Conservation (phyloP, 2,797 vertebrate genomes). For the Hephaestus fuliginosus region DNA sequence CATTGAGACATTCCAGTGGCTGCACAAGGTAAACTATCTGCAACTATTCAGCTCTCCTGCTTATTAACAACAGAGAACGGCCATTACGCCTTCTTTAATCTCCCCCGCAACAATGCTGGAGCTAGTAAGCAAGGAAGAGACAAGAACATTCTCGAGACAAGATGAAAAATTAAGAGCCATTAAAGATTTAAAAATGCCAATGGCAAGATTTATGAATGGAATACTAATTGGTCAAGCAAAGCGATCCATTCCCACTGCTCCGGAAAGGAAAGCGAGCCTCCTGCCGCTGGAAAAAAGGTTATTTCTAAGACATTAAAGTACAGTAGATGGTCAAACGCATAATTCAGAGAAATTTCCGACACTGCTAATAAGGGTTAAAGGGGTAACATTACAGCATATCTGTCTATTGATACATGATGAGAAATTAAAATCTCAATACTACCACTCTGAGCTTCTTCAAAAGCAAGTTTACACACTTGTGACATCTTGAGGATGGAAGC, state of each 20-base stretch:
- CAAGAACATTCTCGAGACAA: slow-evolving; percentile 64
- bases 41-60: slow-evolving; percentile 52
- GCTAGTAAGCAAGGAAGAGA: slow-evolving; percentile 45
- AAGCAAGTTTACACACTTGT: slow-evolving; percentile 32
- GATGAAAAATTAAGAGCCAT: slow-evolving; percentile 81
- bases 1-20: slow-evolving; percentile 40
- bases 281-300: slow-evolving; percentile 23
- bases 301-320: slow-evolving; percentile 39
- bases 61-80: slow-evolving; percentile 71
- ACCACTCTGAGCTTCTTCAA: slow-evolving; percentile 40
- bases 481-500: slow-evolving; percentile 26
- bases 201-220: slow-evolving; percentile 75
- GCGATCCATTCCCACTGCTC: slow-evolving; percentile 46
- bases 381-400: too few species aligned
- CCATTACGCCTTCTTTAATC: slow-evolving; percentile 69
- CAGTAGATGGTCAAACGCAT: slow-evolving; percentile 41
- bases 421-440: too few species aligned
- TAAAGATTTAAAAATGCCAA: slow-evolving; percentile 85
- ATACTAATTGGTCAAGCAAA: slow-evolving; percentile 78
- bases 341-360: slow-evolving; percentile 20
- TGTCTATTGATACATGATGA: too few species aligned
- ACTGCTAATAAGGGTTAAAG: slow-evolving; percentile 9
- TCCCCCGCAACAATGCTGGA: slow-evolving; percentile 52
- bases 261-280: slow-evolving; percentile 33
- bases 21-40: slow-evolving; percentile 41